Conservation (phyloP, 2,797 vertebrate genomes). For the Cirrhinus molitorella region DNA sequence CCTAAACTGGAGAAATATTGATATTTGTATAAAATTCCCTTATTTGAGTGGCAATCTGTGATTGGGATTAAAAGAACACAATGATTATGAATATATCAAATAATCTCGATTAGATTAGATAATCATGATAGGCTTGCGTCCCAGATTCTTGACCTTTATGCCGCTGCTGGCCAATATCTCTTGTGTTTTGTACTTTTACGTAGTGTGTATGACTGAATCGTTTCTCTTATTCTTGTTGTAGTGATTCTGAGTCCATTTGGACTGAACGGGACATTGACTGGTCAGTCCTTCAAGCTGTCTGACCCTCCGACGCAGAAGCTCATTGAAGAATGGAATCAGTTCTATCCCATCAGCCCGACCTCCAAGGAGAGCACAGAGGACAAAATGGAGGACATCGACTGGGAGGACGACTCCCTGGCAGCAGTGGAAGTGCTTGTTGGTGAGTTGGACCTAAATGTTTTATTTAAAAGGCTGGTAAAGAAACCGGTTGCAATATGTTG, state of each 20-base stretch:
- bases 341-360: slow-evolving; percentile 93
- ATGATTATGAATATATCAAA: background rate
- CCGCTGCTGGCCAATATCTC: background rate
- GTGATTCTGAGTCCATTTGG: slow-evolving; percentile 98
- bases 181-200: background rate
- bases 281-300: slow-evolving; percentile 98
- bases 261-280: slow-evolving; percentile 94
- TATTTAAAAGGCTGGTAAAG: background rate
- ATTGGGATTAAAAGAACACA: slow-evolving; percentile 12
- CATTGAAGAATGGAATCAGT: slow-evolving; percentile 98
- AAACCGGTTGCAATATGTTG: background rate
- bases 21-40: background rate
- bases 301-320: slow-evolving; percentile 96
- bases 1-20: background rate
- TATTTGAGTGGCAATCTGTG: background rate
- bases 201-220: slow-evolving; percentile 4
- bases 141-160: background rate
- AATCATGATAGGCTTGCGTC: background rate
- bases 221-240: slow-evolving; percentile 59
- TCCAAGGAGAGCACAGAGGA: slow-evolving; percentile 89
- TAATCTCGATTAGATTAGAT: slow-evolving; percentile 16
- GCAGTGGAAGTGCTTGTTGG: slow-evolving; percentile 98
- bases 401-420: slow-evolving; percentile 97
- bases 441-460: slow-evolving; percentile 68
- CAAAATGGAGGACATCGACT: slow-evolving; percentile 93